phyloP scores from a whole-genome alignment of 2,113 vertebrate species.

The Manacus vitellinus region DNA sequence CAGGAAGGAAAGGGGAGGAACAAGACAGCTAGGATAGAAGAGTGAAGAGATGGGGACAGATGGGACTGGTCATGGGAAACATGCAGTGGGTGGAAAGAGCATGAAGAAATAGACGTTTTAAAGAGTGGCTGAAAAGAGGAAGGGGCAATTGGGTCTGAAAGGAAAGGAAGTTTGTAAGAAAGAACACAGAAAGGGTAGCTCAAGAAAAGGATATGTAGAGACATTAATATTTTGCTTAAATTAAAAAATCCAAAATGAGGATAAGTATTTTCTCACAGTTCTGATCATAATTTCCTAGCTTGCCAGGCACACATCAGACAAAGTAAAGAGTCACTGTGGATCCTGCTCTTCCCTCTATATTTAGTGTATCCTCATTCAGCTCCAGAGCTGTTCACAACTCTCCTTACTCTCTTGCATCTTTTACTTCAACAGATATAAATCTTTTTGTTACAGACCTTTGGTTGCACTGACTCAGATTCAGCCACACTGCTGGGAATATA shows the following conservation, averaged over 20 bases:
- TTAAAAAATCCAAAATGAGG: background rate
- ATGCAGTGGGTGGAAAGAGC: background rate
- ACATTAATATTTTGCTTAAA: background rate
- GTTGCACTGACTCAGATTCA: background rate
- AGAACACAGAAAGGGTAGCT: background rate
- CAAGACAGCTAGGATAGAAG: background rate
- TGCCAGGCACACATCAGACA: background rate
- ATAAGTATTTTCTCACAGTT: background rate
- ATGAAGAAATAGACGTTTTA: background rate
- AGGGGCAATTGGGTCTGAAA: background rate
- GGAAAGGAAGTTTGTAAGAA: background rate
- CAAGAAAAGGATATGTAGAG: background rate
- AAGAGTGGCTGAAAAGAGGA: background rate
- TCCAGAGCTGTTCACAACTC: background rate
- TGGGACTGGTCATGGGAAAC: background rate
- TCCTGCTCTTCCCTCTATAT: background rate
- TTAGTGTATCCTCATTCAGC: background rate
- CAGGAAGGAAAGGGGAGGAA: background rate
- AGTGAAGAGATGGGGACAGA: background rate
- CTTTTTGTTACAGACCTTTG: background rate
- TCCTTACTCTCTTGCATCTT: background rate
- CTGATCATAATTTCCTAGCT: background rate
- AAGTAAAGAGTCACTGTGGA: background rate
- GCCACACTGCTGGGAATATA: background rate
- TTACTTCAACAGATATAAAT: background rate